phyloP scores from a whole-genome alignment of 2,888 invertebrate species.

The Ferdinandea cuprea region DNA sequence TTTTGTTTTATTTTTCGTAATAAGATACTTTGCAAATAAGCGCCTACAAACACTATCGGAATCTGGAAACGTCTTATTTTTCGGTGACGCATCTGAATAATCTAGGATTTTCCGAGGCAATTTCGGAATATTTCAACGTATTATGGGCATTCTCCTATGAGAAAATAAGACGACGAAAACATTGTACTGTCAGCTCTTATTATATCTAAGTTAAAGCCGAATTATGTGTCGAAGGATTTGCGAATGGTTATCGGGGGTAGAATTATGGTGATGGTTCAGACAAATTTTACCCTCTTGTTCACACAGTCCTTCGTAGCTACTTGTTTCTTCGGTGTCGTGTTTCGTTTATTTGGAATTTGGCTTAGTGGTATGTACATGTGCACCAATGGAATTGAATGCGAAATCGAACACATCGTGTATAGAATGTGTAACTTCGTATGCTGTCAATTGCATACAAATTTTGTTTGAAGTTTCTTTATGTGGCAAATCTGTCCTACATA shows the following conservation, averaged over 20 bases:
- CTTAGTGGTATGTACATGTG: not conserved
- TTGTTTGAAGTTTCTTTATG: not conserved
- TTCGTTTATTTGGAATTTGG: not conserved
- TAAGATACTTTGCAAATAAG: conserved; percentile 8
- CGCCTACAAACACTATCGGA: not conserved
- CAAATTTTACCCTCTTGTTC: conserved; percentile 7
- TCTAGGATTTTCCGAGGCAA: conserved; percentile 17
- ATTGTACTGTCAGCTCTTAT: conserved; percentile 38
- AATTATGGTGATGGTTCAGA: no score
- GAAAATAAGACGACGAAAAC: conserved; percentile 18
- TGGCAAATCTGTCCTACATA: not conserved
- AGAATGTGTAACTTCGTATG: conserved; percentile 17
- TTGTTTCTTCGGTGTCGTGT: not conserved
- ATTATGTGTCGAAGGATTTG: conserved; percentile 57
- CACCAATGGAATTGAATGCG: conserved; percentile 9
- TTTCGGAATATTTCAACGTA: conserved; percentile 13
- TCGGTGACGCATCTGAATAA: conserved; percentile 21
- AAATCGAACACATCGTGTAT: conserved; percentile 18
- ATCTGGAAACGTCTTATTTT: conserved; percentile 22
- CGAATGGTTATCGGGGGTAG: conserved; percentile 3
- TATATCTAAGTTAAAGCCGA: conserved; percentile 46
- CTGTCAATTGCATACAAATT: conserved; percentile 27
- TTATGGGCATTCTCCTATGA: not conserved
- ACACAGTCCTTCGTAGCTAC: conserved; percentile 15
- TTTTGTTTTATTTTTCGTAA: conserved; percentile 6